Base-by-base conservation (phyloP, 2,797 vertebrate species). In the Lithobates sylvaticus region DNA sequence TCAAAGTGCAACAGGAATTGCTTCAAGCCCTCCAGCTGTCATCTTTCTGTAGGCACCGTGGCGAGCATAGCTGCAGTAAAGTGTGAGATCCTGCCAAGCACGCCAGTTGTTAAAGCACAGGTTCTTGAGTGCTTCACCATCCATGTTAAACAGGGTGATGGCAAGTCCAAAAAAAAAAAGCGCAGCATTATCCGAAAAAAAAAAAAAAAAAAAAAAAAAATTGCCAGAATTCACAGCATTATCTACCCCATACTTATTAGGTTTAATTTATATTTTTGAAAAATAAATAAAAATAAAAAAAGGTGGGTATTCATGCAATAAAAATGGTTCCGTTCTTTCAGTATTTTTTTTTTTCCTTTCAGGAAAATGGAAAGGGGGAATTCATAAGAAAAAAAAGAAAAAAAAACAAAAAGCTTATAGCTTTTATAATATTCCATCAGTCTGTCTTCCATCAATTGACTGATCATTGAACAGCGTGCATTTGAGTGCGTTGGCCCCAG, bases 1-100 rank as follows among this genome's bases (percentile, higher is more conserved):
- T 95, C 92, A 92, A 95, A 95, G 94, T 96, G 93, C 95, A 95
- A 94, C 89, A 91, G 92, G 85, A 91, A 89, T 88, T 88, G 91
- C 93, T 92, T 92, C 91, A 92, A 92, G 90, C 94, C 90, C 88
- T 87, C 92, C 91, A 91, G 89, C 91, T 91, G 91, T 90, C 92
- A 90, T 89, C 87, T 58, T 76, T 44, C 67, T 74, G 42, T 47
- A 87, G 85, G 80, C 85, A 83, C 75, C 75, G 76, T 10, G 15
- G 29, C 13, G 75, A 83, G 79, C 79, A 50, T 73, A 87, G 80
- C 61, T 61, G 50, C 61, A 65, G 61, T 12, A 65, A 2, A 65
- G 23, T 65, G n/a, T 2, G 16, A 65, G 23, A 65, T 65, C 34
- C 68, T 7, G 70, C 70, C 8, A 21, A 39, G 70, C 10, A 21